These are phyloP conservation scores for cattle (Bos taurus) DNA, from an alignment of 2,113 vertebrate genomes.

Conservation along the genomic window ARS-UCD2.0 NC_037336.1:37474001-37474500, in stretches of 20 bases:
- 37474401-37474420: too few relatives aligned
- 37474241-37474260: not conserved
- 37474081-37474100: constrained; percentile 8
- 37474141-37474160: not conserved
- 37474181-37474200: not conserved
- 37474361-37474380: not conserved
- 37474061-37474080: constrained; percentile 29
- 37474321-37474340: not conserved
- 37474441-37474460: too few relatives aligned
- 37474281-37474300: not conserved
- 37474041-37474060: constrained; percentile 32
- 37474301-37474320: not conserved
- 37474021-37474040: not conserved
- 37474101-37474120: not conserved
- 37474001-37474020: not conserved
- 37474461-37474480: too few relatives aligned
- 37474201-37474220: not conserved
- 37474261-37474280: not conserved
- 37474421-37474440: too few relatives aligned
- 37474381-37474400: too few relatives aligned
- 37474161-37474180: not conserved
- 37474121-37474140: not conserved
- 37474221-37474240: not conserved
- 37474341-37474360: not conserved
- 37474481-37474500: too few relatives aligned